Evolutionary conservation across 35 echinoderm and acorn worm species (phyloP), one percentile per base, ranked within the genome.

Genomic region (Chiridota heheva): DNA sequence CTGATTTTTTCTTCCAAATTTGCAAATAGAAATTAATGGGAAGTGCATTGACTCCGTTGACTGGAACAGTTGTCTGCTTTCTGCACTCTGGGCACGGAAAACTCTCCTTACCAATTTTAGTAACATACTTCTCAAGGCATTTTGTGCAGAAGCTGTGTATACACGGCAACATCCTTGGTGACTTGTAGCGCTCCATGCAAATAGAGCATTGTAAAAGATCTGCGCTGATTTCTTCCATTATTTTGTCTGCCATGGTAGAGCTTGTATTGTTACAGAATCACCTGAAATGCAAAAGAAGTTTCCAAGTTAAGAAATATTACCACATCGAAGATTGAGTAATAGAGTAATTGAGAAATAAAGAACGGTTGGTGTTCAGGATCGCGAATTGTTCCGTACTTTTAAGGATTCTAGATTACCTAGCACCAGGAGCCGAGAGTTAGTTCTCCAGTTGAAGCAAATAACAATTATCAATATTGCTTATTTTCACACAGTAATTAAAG

Each of bases 141-240:
- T 28, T 43, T 20, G 17, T 7, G 45, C 80, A 70, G 33, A 69
- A 83, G 63, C 62, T 69, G 29, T 83, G 63, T 28, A 83, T 45
- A 25, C 80, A 83, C 16, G 33, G 8, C 0, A 82, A 43, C 42
- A 82, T 82, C 41, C 68, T 82, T 0, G 79, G 79, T 24, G 36
- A 32, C 44, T 76, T 69, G 76, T 90, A 96, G 22, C 92, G 87
- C 28, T 96, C 87, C 56, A 83, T 66, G 62, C 92, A 96, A 65
- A 96, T 96, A 24, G 82, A 81, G 58, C 92, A 96, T 3, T 70
- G 60, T 15, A 96, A 65, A 40, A 88, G 88, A 48, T 90, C 69
- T 4, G 44, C 69, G 12, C 10, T 28, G 7, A 73, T 42, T 5
- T 36, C 32, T 44, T 72, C 34, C 42, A 72, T 41, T 20, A 72